These are phyloP conservation scores for Amaurobius ferox DNA, from an alignment of 2,888 invertebrate genomes.

Conservation along the genomic window DNA sequence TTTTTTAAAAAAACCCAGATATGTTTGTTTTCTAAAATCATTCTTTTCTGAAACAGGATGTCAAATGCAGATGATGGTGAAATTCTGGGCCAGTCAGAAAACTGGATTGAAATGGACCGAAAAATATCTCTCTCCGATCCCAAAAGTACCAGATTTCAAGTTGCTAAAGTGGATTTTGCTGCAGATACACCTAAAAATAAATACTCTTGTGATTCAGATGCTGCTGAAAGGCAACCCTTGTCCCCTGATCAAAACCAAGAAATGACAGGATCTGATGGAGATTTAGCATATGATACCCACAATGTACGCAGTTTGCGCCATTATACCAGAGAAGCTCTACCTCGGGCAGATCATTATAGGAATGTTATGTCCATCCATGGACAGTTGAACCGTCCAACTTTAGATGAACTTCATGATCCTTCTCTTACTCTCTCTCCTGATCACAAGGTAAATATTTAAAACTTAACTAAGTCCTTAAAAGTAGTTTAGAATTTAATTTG, in stretches of 20 bases:
- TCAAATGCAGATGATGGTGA: slow-evolving; percentile 34
- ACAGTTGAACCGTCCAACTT: slow-evolving; percentile 77
- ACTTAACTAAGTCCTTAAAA: too few relatives aligned
- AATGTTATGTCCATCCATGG: slow-evolving; percentile 77
- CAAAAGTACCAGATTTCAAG: slow-evolving; percentile 74
- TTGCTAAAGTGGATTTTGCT: slow-evolving; percentile 75
- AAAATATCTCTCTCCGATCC: slow-evolving; percentile 48
- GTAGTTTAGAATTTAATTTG: too few relatives aligned
- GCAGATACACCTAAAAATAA: slow-evolving; percentile 61
- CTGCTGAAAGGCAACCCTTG: slow-evolving; percentile 50
- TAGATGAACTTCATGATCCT: slow-evolving; percentile 78
- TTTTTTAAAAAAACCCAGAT: too few relatives aligned
- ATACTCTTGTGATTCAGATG: slow-evolving; percentile 41
- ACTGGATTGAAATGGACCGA: slow-evolving; percentile 69
- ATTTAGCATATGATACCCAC: slow-evolving; percentile 75
- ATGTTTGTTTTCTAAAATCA: too few relatives aligned
- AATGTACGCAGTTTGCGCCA: slow-evolving; percentile 76
- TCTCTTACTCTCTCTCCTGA: slow-evolving; percentile 70
- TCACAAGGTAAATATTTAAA: slow-evolving; percentile 46
- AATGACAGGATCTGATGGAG: slow-evolving; percentile 4
- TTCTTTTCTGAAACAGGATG: slow-evolving; percentile 22
- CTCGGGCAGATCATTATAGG: slow-evolving; percentile 80
- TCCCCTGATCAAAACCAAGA: slow-evolving; percentile 46
- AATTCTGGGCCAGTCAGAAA: slow-evolving; percentile 21
- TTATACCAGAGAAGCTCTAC: slow-evolving; percentile 78